Conservation (phyloP, 2,797 vertebrate genomes). For the Petrocephalus schoutedeni region DNA sequence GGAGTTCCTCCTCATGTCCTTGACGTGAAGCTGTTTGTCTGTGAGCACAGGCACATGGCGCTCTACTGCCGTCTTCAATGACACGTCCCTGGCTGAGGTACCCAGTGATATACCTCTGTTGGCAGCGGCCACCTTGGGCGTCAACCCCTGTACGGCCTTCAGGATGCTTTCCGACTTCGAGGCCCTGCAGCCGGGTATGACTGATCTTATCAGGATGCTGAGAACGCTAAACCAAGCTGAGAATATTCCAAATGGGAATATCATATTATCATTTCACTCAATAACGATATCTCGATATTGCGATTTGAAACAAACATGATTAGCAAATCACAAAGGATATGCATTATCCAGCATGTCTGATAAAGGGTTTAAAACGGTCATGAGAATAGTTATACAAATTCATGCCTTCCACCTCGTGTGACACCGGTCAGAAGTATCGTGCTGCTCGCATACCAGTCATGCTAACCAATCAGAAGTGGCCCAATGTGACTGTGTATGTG, state of each 20-base stretch:
- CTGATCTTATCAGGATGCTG: background rate
- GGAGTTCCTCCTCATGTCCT: background rate
- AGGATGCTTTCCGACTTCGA: conserved; percentile 87
- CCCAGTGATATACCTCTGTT: conserved; percentile 75
- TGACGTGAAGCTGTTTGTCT: background rate
- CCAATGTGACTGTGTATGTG: too few relatives aligned
- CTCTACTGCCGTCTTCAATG: conserved; percentile 67
- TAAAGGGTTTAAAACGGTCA: too few relatives aligned
- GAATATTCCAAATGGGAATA: background rate
- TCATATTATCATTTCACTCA: background rate
- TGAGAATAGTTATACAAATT: too few relatives aligned
- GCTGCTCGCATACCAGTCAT: too few relatives aligned
- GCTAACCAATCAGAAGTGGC: too few relatives aligned
- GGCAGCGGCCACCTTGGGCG: conserved; percentile 78
- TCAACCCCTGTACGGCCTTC: conserved; percentile 91
- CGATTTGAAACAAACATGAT: too few relatives aligned
- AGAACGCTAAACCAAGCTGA: background rate
- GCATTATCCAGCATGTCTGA: too few relatives aligned
- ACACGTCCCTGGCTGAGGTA: conserved; percentile 64
- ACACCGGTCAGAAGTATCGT: too few relatives aligned
- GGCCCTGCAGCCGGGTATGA: conserved; percentile 71
- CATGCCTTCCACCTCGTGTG: too few relatives aligned
- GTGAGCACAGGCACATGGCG: conserved; percentile 77
- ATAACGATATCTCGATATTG: too few relatives aligned
- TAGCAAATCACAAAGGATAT: too few relatives aligned